Percentiles rank a stretch among this genome's conserved stretches.
Conservation (phyloP, 2,888 invertebrate genomes). For the Zaprionus bogoriensis region DNA sequence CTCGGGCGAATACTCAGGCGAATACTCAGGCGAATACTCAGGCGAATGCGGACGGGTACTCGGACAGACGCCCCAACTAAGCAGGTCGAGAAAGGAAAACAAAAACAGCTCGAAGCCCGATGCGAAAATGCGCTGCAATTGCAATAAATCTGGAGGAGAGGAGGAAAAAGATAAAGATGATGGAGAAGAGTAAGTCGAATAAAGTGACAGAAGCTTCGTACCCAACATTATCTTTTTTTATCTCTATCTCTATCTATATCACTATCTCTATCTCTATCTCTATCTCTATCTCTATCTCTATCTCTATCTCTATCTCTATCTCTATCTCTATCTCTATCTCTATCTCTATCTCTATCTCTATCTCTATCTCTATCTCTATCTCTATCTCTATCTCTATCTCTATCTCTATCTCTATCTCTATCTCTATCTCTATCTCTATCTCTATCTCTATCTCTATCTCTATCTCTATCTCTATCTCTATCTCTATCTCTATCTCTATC, state of each 20-base stretch:
- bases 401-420: too few relatives aligned
- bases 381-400: too few relatives aligned
- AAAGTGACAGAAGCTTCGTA: not conserved
- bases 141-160: constrained; percentile 2
- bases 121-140: constrained; percentile 39
- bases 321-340: too few relatives aligned
- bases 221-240: not conserved
- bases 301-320: too few relatives aligned
- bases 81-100: constrained; percentile 40
- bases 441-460: too few relatives aligned
- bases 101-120: constrained; percentile 39
- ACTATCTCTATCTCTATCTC: not conserved
- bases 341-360: too few relatives aligned
- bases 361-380: too few relatives aligned
- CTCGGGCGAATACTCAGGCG: constrained; percentile 35
- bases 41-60: constrained; percentile 2
- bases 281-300: too few relatives aligned
- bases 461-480: too few relatives aligned
- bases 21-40: constrained; percentile 2
- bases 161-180: not conserved
- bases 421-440: too few relatives aligned
- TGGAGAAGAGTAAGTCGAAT: not conserved
- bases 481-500: too few relatives aligned
- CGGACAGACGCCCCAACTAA: constrained; percentile 8
- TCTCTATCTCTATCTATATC: not conserved